phyloP scores from a whole-genome alignment of 2,888 invertebrate species.

The Tenthredo mesomela region DNA sequence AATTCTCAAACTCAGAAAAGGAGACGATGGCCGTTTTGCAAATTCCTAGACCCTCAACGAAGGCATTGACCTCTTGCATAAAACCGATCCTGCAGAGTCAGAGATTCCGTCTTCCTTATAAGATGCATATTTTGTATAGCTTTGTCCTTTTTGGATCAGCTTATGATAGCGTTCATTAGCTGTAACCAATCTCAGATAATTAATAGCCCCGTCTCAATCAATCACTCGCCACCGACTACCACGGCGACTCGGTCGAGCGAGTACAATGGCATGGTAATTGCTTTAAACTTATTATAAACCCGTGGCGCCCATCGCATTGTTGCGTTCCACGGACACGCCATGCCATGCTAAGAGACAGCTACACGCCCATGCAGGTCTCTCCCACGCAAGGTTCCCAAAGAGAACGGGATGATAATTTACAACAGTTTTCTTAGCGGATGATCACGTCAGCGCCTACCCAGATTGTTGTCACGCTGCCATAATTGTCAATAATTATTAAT shows the following conservation, averaged over 20 bases:
- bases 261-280: constrained; percentile 67
- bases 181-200: constrained; percentile 70
- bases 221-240: constrained; percentile 57
- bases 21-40: not conserved
- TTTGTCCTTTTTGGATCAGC: constrained; percentile 37
- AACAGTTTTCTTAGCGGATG: constrained; percentile 42
- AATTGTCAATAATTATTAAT: constrained; percentile 41
- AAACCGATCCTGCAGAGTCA: not conserved
- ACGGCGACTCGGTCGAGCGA: constrained; percentile 49
- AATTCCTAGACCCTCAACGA: not conserved
- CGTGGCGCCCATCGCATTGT: constrained; percentile 59
- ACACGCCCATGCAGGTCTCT: constrained; percentile 56
- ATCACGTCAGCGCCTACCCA: constrained; percentile 36
- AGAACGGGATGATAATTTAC: constrained; percentile 59
- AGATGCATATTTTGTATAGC: not conserved
- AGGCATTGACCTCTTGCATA: not conserved
- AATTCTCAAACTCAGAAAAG: not conserved
- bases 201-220: constrained; percentile 70
- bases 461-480: constrained; percentile 19
- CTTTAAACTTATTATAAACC: constrained; percentile 65
- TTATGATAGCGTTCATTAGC: constrained; percentile 62
- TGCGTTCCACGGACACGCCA: constrained; percentile 50
- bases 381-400: constrained; percentile 61
- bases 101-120: constrained; percentile 8
- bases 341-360: constrained; percentile 35